These are phyloP conservation scores for Serilophus lunatus DNA, from an alignment of 2,113 vertebrate species.

Conservation along the genomic window DNA sequence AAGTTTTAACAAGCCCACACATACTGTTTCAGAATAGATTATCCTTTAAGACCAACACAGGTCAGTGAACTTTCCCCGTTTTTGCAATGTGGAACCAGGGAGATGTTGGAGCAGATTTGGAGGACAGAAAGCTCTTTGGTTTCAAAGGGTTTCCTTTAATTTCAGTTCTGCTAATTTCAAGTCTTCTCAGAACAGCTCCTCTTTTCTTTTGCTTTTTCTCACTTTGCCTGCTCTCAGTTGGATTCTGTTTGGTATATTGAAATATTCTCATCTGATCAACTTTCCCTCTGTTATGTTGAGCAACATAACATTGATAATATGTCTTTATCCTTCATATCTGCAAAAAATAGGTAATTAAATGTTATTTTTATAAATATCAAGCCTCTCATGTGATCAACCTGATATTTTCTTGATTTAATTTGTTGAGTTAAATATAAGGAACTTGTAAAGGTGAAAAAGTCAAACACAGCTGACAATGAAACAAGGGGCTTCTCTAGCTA, in stretches of 20 bases:
- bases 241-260: neutral
- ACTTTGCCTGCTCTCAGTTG: neutral
- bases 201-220: neutral
- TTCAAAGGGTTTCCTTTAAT: neutral
- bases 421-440: neutral
- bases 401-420: neutral
- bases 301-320: neutral
- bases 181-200: neutral
- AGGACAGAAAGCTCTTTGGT: neutral
- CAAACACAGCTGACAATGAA: neutral
- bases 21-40: neutral
- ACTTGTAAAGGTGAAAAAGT: neutral
- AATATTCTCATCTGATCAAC: neutral
- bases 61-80: neutral
- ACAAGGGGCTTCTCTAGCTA: neutral
- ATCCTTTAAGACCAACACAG: neutral
- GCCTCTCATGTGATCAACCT: neutral
- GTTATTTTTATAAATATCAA: neutral
- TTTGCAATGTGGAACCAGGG: neutral
- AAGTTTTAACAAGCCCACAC: neutral
- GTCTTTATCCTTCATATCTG: neutral
- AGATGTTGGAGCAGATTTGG: neutral
- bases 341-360: neutral
- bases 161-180: neutral
- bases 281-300: neutral